Base-by-base conservation (phyloP, 2,888 invertebrate species). In the Callimorpha dominula region DNA sequence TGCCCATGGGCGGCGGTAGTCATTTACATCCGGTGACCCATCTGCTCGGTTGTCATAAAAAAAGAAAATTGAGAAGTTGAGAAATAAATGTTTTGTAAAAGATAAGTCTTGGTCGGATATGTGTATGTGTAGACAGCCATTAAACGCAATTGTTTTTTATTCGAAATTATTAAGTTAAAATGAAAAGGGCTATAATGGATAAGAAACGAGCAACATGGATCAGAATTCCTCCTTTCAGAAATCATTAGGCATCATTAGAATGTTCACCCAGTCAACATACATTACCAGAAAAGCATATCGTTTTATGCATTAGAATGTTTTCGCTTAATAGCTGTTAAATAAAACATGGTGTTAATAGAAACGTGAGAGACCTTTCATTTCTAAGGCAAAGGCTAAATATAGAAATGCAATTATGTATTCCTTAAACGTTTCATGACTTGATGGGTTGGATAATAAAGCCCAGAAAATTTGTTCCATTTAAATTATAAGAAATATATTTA, bases 381-480 rank as follows among this genome's bases (percentile, higher is more conserved):
- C 68, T 43, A 72, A 71, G 68, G 71, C 50, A 20, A 42, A 68
- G 49, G 77, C 81, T 86, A 85, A 85, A 85, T 81, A 85, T 87
- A 87, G 81, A 70, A 70, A 31, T 62, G 77, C 79, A 80, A 84
- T 85, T 85, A 86, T 76, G 78, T 84, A 81, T 81, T 79, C 76
- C 71, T 75, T 65, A 46, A 17, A 17, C 20, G 57, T 65, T 31
- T 50, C 50, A 14, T 49, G 65, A 15, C 9, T 31, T 17, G 12
- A 50, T 20, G 31, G 3, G 2, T 49, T 20, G 14, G 14, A 20
- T 40, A 43, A 15, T 65, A n/a, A 65, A 42, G n/a, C 2, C 20
- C 15, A 11, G 9, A 46, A 20, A 65, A 65, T 65, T 20, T 46
- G 9, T 46, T 46, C 6, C 9, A 46, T 46, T 46, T 46, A 46